Base-by-base conservation (phyloP, 2,888 invertebrate species). In the Phrixothrix hirtus region DNA sequence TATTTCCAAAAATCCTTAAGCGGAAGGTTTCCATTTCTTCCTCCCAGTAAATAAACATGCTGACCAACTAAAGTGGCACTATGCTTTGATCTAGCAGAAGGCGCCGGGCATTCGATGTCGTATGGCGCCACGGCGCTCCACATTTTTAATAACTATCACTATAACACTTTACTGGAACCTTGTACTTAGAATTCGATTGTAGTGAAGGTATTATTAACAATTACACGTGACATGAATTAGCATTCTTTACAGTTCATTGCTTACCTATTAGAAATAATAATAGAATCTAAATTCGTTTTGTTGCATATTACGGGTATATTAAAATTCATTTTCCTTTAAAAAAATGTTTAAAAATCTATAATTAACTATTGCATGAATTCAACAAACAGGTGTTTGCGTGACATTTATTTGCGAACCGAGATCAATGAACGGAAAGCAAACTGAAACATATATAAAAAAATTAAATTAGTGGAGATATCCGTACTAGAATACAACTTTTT, bases 1-100 rank as follows among this genome's bases (percentile, higher is more conserved):
- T 89, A 89, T 65, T 86, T 83, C 92, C 93, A 94, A 70, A 93
- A 84, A 77, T 94, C 93, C 72, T 87, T 84, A 52, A 92, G 82
- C 2, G 92, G 90, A 61, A 89, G 79, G 66, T 88, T 85, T 12
- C 89, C 88, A 70, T 90, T 90, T 36, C 90, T 79, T n/a, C 93
- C 92, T 9, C 92, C 92, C 60, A 89, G 81, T 60, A 93, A 81
- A 74, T 91, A 93, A 56, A 93, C 82, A 74, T 84, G 80, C n/a
- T 87, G 86, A 34, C 84, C 86, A 60, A 87, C 81, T 60, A 88
- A 77, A 61, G 91, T 89, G 55, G 89, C 88, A 39, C 90, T 89
- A 78, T 92, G 92, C 77, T 92, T 92, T 68, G 85, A 85, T 58
- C 92, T 82, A n/a, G 86, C 82, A 34, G 84, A 82, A 39, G 88